phyloP scores from a whole-genome alignment of 2,888 invertebrate species.

The Desoria tigrina region DNA sequence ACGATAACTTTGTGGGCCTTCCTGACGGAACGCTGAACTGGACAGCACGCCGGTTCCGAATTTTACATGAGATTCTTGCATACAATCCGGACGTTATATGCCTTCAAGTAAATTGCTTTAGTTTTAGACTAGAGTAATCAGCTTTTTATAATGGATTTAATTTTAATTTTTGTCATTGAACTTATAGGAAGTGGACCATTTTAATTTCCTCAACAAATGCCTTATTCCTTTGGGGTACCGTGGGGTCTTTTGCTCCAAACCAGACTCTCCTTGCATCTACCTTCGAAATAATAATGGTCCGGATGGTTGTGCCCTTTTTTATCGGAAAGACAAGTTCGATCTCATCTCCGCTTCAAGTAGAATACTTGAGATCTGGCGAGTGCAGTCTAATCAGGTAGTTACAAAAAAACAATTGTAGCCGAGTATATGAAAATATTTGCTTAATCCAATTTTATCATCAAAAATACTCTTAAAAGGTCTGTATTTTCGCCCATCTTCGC shows the following conservation, averaged over 20 bases:
- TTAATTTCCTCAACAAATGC: slow-evolving; percentile 66
- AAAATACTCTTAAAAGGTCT: slow-evolving; percentile 60
- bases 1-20: slow-evolving; percentile 72
- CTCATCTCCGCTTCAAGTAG: slow-evolving; percentile 63
- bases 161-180: no score
- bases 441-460: not conserved
- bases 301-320: slow-evolving; percentile 77
- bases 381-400: slow-evolving; percentile 70
- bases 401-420: not conserved
- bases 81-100: slow-evolving; percentile 72
- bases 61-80: slow-evolving; percentile 70
- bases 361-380: slow-evolving; percentile 70
- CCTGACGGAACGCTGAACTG: slow-evolving; percentile 71
- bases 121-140: slow-evolving; percentile 1
- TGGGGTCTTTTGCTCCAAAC: slow-evolving; percentile 73
- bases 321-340: slow-evolving; percentile 65
- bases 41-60: slow-evolving; percentile 67
- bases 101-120: slow-evolving; percentile 68
- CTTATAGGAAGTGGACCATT: slow-evolving; percentile 72
- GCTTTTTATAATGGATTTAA: no score
- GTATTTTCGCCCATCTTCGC: slow-evolving; percentile 63
- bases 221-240: slow-evolving; percentile 67
- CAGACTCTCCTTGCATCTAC: slow-evolving; percentile 74
- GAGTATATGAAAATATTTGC: not conserved
- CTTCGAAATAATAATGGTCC: slow-evolving; percentile 72